Base-by-base conservation (phyloP, 2,888 invertebrate genomes). In the Choreutis nemorana region DNA sequence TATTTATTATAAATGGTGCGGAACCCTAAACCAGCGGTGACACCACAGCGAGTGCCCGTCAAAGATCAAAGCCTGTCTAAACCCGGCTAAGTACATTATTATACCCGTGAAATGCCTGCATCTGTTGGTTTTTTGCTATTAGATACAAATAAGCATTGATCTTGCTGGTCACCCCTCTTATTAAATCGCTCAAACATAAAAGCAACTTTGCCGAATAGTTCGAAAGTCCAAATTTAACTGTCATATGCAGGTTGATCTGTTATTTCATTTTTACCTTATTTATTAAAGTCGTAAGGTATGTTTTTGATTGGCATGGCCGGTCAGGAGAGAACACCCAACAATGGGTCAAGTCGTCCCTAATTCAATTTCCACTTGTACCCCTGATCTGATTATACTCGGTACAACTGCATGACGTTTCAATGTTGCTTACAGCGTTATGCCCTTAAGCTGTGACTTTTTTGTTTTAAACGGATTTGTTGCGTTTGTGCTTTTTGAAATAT, bases 41-140 rank as follows among this genome's bases (percentile, higher is more conserved):
- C 41, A 41, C 37, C 36, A 14, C 21, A 14, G 35, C 31, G 38
- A 49, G 50, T 50, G 55, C 52, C 51, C 39, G 47, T 45, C 50
- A 45, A 51, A 68, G 66, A 72, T 78, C 75, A 77, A 77, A 75
- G 73, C 50, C 50, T 58, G 56, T 58, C 61, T 56, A 73, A 73
- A 71, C 71, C 71, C 68, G 47, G 47, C 64, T 75, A 75, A 77
- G 72, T 62, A 71, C 66, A 65, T 75, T 75, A 77, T 71, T 68
- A 72, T 68, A 72, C 65, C 75, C 73, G 72, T 78, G 72, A 77
- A 78, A 77, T 72, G 68, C 52, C 56, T 75, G 56, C 77, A 78
- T 75, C 77, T 78, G 77, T 68, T 73, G 71, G 57, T 71, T 73
- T 75, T 75, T 63, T 71, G 60, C 65, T 67, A 75, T 75, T 72